Evolutionary conservation across 2,113 vertebrate species (phyloP), one percentile per base, ranked within the genome.

Genomic region (Manacus vitellinus): DNA sequence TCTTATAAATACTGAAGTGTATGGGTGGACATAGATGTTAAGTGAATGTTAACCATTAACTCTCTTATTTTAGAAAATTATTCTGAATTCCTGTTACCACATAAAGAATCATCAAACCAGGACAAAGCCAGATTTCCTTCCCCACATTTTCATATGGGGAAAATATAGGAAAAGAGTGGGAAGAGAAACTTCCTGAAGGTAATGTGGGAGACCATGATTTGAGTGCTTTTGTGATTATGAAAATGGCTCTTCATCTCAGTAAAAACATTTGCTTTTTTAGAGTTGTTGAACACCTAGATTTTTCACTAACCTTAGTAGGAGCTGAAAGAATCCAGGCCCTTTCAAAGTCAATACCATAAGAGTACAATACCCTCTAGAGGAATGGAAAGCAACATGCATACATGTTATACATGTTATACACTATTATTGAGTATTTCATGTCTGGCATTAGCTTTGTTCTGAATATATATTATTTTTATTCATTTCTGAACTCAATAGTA

Each of bases 351-450:
- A 39, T 68, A 71, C 62, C 76, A 20, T 81, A 67, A 81, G 86
- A 83, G 76, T 91, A 96, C 68, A 96, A 89, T 96, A 93, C 84
- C 77, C 70, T 94, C 87, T 94, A 95, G 87, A 95, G 86, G 80
- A 96, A 92, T 84, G 63, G 73, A 94, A 85, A 84, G 80, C 68
- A 92, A 78, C 39, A 47, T 87, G 72, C 83, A 92, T 89, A 91
- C 71, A 30, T 41, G 39, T 41, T 41, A 41, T 41, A 41, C 39
- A 41, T 41, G 39, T 41, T 41, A 41, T 81, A 47, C 27, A 59
- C 16, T 91, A 71, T 46, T 52, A 54, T 31, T 39, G 61, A 33
- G 21, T 62, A 66, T 83, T 88, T 76, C 37, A 21, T 44, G 14
- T n/a, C 41, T 39, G 80, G 2, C 25, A 56, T 30, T 37, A 73